Evolutionary conservation across 2,888 invertebrate genomes (phyloP).

Genomic region (Parelbella ahira): DNA sequence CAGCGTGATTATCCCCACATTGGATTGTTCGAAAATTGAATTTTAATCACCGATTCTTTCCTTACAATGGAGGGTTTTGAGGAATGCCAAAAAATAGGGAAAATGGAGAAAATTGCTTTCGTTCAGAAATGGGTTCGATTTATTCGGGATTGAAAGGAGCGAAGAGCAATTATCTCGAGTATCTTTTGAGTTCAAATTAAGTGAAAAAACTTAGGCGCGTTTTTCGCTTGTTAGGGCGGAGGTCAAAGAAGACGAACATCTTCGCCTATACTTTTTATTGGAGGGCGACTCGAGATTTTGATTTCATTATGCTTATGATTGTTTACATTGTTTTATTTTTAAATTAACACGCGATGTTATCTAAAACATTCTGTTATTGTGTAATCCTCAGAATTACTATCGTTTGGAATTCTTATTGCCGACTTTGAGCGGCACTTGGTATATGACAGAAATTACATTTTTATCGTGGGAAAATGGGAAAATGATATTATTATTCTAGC

Average conservation of each 20-base stretch:
- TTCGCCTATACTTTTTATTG: constrained; percentile 13
- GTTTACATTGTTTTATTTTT: too few species aligned
- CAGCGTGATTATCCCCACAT: constrained; percentile 69
- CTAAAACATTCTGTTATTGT: too few species aligned
- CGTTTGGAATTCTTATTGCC: too few species aligned
- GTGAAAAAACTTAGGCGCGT: constrained; percentile 64
- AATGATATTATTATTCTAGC: too few species aligned
- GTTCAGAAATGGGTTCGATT: constrained; percentile 65
- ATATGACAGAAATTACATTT: too few species aligned
- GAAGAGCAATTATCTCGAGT: constrained; percentile 77
- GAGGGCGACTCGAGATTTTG: constrained; percentile 1
- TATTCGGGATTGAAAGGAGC: constrained; percentile 54
- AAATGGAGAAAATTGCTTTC: constrained; percentile 70
- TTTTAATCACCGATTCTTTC: constrained; percentile 78
- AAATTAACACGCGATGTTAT: too few species aligned
- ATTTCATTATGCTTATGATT: background rate
- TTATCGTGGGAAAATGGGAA: too few species aligned
- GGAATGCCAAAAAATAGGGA: constrained; percentile 75
- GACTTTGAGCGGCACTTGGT: too few species aligned
- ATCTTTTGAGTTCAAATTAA: constrained; percentile 80
- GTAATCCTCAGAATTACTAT: too few species aligned
- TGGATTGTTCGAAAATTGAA: constrained; percentile 79
- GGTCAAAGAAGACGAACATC: constrained; percentile 30
- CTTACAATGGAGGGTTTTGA: constrained; percentile 65
- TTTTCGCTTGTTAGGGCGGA: constrained; percentile 37